phyloP scores from a whole-genome alignment of 35 echinoderm and acorn worm species.

The Lytechinus pictus region DNA sequence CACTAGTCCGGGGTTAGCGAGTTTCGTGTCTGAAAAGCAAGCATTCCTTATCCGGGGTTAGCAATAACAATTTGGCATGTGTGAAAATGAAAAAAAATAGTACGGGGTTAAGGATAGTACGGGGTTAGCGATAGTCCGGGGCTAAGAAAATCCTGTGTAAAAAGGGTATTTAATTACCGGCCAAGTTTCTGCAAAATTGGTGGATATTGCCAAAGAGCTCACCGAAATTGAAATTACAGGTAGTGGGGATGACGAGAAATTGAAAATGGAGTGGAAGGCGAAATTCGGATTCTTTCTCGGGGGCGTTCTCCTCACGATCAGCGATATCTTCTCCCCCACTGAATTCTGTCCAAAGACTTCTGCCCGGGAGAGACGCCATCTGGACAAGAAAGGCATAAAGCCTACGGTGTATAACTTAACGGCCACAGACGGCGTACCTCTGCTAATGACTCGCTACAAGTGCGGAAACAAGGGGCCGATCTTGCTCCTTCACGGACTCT shows the following conservation, averaged over 20 bases:
- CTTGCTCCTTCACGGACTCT: constrained; percentile 56
- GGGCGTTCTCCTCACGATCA: constrained; percentile 54
- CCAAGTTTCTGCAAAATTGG: constrained; percentile 43
- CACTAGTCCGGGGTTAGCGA: no score
- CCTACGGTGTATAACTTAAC: constrained; percentile 19
- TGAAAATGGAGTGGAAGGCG: constrained; percentile 60
- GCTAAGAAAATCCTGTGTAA: no score
- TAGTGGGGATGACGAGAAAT: background rate
- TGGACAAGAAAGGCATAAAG: constrained; percentile 17
- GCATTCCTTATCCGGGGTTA: no score
- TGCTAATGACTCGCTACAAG: constrained; percentile 51
- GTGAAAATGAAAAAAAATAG: no score
- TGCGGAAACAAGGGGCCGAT: constrained; percentile 64
- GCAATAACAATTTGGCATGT: no score
- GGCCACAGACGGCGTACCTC: constrained; percentile 15
- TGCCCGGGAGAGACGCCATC: constrained; percentile 38
- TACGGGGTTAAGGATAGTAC: no score
- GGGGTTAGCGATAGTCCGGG: no score
- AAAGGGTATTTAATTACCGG: no score
- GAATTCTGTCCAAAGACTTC: constrained; percentile 21
- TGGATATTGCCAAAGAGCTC: constrained; percentile 69
- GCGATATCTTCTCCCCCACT: constrained; percentile 54
- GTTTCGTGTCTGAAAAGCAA: no score
- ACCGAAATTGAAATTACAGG: constrained; percentile 54
- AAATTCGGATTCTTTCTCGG: constrained; percentile 61